Evolutionary conservation across 2,113 vertebrate genomes (phyloP), one percentile per base, ranked within the genome.

Genomic region (Mugil cephalus): DNA sequence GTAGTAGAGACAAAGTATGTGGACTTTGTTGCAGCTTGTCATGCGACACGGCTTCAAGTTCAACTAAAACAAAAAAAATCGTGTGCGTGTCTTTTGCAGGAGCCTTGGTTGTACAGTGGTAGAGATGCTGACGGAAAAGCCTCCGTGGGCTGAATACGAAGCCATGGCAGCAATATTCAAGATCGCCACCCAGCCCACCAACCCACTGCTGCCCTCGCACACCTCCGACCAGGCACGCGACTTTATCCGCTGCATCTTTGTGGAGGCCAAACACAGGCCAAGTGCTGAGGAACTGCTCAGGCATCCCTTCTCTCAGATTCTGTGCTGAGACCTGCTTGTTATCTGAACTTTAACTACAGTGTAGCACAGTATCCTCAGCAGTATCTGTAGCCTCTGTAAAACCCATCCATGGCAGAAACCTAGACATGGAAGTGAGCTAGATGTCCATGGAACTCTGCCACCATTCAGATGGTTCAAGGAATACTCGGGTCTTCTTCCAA

Each of bases 111-210:
- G 97, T 78, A 98, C 97, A 0, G 97, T 98, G 82, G 97, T 98
- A 68, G 97, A 98, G 84, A 98, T 98, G 97, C 89, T 98, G 90
- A 98, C 97, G 1, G 96, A 98, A 90, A 98, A 98, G 65, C 97
- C 97, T 10, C 97, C 97, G 0, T 98, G 97, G 97, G 97, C 97
- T 40, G 97, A 98, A 85, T 98, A 94, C 47, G 97, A 98, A 86
- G 97, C 97, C 82, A 98, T 98, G 97, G 97, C 97, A 0, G 97
- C 97, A 77, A 98, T 98, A 79, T 98, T 98, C 92, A 98, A 98
- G 91, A 98, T 98, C 7, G 97, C 97, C 88, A 98, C 97, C 0
- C 97, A 98, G 81, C 97, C 97, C 14, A 98, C 97, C 51, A 97
- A 98, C 82, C 97, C 97, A 24, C 89, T 95, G 87, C 94, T 98